Base-by-base conservation (phyloP, 1,140 invertebrate species). In the Lamellibrachia luymesi region DNA sequence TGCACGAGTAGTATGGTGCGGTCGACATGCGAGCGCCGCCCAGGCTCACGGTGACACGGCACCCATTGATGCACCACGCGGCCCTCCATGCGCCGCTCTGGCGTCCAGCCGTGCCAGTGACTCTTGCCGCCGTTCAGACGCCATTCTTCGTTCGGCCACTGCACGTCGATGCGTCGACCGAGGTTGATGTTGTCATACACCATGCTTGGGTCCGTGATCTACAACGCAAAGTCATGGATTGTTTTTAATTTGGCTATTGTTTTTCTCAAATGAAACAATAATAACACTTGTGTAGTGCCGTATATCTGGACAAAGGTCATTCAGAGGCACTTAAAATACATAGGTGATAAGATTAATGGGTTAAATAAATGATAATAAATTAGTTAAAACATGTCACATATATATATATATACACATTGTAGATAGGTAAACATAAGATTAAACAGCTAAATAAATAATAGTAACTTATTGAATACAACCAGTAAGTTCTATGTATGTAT, bases 151-250 rank as follows among this genome's bases (percentile, higher is more conserved):
- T 98, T 98, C 0, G 98, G 98, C 98, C 98, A 99, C 91, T 98
- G 97, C 0, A 99, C 98, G 95, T 99, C 98, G 92, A 98, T 98
- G 92, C 98, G 97, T 92, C 98, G 97, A 38, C 98, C 98, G 92
- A 98, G 96, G 96, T 99, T 99, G 90, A 99, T 98, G 92, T 98
- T 98, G 95, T 99, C 98, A 95, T 98, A 99, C 7, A 98, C 98
- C 95, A 97, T 97, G 96, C 97, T 97, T 4, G 97, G 97, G 96
- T 98, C 98, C 93, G 97, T 96, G 94, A 98, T 98, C 97, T 98
- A 95, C 6, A 93, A 93, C 25, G 10, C n/a, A 92, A 49, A 8
- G 38, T 6, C 13, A 91, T n/a, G 27, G 8, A 13, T 17, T 91
- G 90, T 91, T 50, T 49, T 25, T 91, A 38, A 22, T 4, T 91